Conservation (phyloP, 2,797 vertebrate species). For the Zenarchopterus dispar region DNA sequence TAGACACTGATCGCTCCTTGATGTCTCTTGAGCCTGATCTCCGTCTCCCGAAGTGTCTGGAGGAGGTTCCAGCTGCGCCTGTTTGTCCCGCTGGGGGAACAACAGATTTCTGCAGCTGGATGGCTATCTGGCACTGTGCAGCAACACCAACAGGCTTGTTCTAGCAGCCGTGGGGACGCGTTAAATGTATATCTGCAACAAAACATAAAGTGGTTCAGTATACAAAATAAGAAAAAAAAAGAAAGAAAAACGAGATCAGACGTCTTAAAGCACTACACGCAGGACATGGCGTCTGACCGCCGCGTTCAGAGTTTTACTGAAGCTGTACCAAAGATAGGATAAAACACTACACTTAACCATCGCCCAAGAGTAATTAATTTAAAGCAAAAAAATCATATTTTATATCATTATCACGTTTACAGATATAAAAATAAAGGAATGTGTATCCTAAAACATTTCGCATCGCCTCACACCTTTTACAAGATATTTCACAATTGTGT, state of each 20-base stretch:
- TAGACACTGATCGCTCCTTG: constrained; percentile 88
- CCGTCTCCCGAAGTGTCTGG: constrained; percentile 61
- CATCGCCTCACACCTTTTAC: no score
- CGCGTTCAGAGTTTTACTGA: constrained; percentile 1
- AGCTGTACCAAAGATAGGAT: constrained; percentile 14
- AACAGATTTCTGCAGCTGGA: constrained; percentile 56
- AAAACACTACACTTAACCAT: constrained; percentile 5
- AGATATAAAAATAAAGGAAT: no score
- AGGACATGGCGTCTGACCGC: constrained; percentile 18
- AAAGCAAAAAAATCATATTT: constrained; percentile 4
- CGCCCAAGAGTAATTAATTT: neutral
- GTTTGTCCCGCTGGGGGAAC: constrained; percentile 66
- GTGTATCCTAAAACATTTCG: no score
- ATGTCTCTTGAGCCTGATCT: constrained; percentile 82
- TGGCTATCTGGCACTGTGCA: constrained; percentile 49
- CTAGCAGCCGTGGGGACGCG: constrained; percentile 48
- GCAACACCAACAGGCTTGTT: constrained; percentile 49
- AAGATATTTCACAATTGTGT: no score
- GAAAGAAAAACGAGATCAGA: no score
- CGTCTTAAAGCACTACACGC: neutral
- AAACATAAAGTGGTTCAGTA: no score
- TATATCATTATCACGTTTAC: neutral
- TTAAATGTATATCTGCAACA: constrained; percentile 30
- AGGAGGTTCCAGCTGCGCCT: constrained; percentile 68
- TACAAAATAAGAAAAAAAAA: no score